These are phyloP conservation scores for Maniola hyperantus DNA, from an alignment of 2,888 invertebrate species.

Conservation along the genomic window DNA sequence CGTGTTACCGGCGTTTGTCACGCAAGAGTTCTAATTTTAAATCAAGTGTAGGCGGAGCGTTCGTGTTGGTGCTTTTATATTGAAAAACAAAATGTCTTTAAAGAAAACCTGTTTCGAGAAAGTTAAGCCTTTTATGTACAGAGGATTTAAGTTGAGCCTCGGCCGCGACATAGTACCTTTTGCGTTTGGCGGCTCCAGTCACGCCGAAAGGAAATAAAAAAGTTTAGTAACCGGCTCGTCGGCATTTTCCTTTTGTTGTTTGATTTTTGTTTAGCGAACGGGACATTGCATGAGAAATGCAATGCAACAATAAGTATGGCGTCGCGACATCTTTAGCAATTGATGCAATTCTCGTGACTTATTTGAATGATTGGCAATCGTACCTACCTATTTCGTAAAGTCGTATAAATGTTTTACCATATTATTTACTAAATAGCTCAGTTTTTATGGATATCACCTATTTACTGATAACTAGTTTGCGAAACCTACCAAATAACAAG, in stretches of 20 bases:
- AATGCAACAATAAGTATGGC: constrained; percentile 80
- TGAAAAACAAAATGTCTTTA: constrained; percentile 81
- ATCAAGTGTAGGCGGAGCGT: constrained; percentile 83
- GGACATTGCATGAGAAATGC: constrained; percentile 81
- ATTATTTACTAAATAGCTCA: neutral
- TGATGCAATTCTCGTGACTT: constrained; percentile 55
- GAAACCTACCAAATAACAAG: too few relatives aligned
- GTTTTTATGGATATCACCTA: neutral
- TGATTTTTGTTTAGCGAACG: constrained; percentile 79
- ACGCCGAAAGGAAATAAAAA: constrained; percentile 78
- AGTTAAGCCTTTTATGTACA: constrained; percentile 80
- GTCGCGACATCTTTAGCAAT: constrained; percentile 59
- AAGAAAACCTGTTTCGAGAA: constrained; percentile 79
- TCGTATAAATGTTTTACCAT: neutral
- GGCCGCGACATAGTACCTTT: constrained; percentile 70
- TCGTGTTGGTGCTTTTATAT: constrained; percentile 75
- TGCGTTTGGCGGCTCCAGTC: constrained; percentile 45
- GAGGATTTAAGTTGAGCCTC: constrained; percentile 70
- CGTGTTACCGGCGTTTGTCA: constrained; percentile 81
- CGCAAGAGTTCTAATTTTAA: constrained; percentile 83
- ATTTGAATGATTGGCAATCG: constrained; percentile 36
- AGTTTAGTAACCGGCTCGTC: constrained; percentile 80
- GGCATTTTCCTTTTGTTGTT: constrained; percentile 78
- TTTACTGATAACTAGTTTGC: too few relatives aligned
- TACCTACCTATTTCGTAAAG: constrained; percentile 8